These are phyloP conservation scores for Sycobia sp. DNA, from an alignment of 1,140 invertebrate species.

Conservation along the genomic window DNA sequence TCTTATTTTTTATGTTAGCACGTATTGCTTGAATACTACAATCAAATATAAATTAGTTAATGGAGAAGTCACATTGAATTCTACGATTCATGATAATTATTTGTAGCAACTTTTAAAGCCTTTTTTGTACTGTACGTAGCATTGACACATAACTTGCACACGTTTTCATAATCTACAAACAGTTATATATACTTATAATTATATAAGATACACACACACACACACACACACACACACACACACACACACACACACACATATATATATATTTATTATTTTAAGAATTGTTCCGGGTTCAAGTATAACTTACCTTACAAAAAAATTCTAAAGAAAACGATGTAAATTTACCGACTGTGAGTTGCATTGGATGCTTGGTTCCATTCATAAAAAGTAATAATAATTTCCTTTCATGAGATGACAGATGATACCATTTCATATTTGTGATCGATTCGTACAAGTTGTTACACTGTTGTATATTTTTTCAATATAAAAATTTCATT, in stretches of 20 bases:
- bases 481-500: no score
- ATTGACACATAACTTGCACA: conserved; percentile 59
- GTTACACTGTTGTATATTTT: conserved; percentile 11
- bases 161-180: conserved; percentile 57
- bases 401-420: conserved; percentile 44
- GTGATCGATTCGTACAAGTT: conserved; percentile 44
- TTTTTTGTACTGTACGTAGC: conserved; percentile 38
- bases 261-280: not conserved
- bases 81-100: no score
- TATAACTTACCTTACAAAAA: conserved; percentile 52
- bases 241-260: no score
- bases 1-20: no score
- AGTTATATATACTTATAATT: not conserved
- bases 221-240: no score
- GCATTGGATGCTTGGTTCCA: conserved; percentile 40
- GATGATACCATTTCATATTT: conserved; percentile 52
- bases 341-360: conserved; percentile 59
- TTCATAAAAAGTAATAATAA: conserved; percentile 47
- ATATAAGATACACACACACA: no score
- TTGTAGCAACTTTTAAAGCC: not conserved
- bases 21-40: no score
- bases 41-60: no score
- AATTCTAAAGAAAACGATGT: conserved; percentile 55
- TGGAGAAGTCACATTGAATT: no score
- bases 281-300: not conserved